These are phyloP conservation scores for Festucalex cinctus DNA, from an alignment of 2,113 vertebrate genomes.

Conservation along the genomic window DNA sequence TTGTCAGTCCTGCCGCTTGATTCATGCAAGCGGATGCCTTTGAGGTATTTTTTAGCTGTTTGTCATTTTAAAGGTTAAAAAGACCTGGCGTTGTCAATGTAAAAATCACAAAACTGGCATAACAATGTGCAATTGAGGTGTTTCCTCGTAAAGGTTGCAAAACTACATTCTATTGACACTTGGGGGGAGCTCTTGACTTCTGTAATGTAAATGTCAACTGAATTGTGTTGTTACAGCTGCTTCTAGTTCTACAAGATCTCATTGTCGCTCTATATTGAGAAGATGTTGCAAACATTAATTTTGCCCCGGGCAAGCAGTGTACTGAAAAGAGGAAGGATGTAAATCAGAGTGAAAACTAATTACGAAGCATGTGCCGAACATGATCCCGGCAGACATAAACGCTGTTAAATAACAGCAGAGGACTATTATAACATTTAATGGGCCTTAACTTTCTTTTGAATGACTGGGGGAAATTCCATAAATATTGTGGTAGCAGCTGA, in stretches of 20 bases:
- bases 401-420: background rate
- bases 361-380: constrained; percentile 2
- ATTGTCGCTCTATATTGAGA: background rate
- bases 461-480: constrained; percentile 39
- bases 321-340: constrained; percentile 9
- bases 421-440: background rate
- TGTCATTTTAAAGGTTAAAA: background rate
- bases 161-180: constrained; percentile 10
- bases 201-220: constrained; percentile 8
- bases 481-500: constrained; percentile 12
- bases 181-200: background rate
- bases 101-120: background rate
- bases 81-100: background rate
- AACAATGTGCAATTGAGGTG: background rate
- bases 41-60: background rate
- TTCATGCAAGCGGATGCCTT: background rate
- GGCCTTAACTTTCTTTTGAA: constrained; percentile 15
- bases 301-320: background rate
- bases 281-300: constrained; percentile 16
- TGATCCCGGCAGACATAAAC: constrained; percentile 5
- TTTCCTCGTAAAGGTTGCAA: background rate
- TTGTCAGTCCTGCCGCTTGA: background rate
- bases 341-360: constrained; percentile 21
- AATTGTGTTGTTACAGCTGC: background rate
- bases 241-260: constrained; percentile 6